Base-by-base conservation (phyloP, 2,113 vertebrate species). In the Dromiciops gliroides region DNA sequence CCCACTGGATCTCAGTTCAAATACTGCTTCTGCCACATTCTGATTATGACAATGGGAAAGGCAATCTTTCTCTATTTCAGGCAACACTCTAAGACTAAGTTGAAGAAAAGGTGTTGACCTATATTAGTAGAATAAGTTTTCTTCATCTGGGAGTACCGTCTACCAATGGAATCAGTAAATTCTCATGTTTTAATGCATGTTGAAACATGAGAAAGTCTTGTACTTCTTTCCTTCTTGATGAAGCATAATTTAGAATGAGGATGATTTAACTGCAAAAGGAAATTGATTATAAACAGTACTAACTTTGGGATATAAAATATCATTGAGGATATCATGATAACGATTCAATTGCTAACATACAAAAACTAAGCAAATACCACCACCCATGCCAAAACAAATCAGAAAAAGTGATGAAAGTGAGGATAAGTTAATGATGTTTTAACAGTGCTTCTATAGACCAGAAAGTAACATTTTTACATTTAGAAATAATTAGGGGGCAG, bases 301-400 rank as follows among this genome's bases (percentile, higher is more conserved):
- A 26, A 95, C 91, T 97, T 94, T 83, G 47, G 23, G 8, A 90
- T 53, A 28, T 44, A 89, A 94, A 44, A 47, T 95, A 92, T 53
- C 91, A 95, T 12, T 89, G 50, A 96, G 90, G 48, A 92, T 8
- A 12, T 96, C 52, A 31, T 92, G 47, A 4, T 88, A 92, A 97
- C 95, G 51, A 10, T 93, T 96, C 90, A 44, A 91, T 96, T 95
- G 26, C 90, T 95, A 90, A 93, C 90, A 50, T 2, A 0, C 92
- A 48, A 50, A 25, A 52, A 94, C n/a, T 96, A 92, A 94, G 8
- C 53, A 56, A 56, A 26, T 56, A 26, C 25, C 26, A 56, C 53
- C 26, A 56, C 53, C 53, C 26, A 9, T 28, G 52, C 7, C 25
- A 56, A 56, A 93, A 3, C 95, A 89, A 24, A 50, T 92, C 95